Base-by-base conservation (phyloP, 2,888 invertebrate species). In the Hyposoter dolosus region DNA sequence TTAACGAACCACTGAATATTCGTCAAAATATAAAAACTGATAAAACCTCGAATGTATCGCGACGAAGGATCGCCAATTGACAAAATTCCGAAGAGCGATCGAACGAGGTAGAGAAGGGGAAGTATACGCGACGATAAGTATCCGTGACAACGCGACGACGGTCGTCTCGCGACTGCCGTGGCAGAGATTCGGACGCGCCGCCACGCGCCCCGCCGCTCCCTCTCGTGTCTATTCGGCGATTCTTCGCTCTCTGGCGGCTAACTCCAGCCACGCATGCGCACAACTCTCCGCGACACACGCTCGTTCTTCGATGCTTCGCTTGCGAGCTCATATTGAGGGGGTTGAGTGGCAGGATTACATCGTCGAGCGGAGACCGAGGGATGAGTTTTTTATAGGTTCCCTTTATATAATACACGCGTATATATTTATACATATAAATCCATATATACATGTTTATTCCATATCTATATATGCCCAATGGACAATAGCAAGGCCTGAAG, bases 111-210 rank as follows among this genome's bases (percentile, higher is more conserved):
- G 77, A 82, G n/a, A 72, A 28, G 45, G 66, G 6, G 10, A 45
- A 19, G 15, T 43, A 68, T 23, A 40, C 68, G 40, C 35, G 56
- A 56, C 45, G 63, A 78, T 69, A 74, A 76, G 19, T 85, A 84
- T 87, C 83, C 84, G 60, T 88, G 69, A 86, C 89, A 83, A 90
- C 92, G 91, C 93, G 93, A 91, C 91, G 92, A 90, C 91, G 92
- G 91, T 90, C 91, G 92, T 92, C 91, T 90, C 92, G 91, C 93
- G 92, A 93, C 93, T 94, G 93, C 89, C 89, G 92, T 88, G 88
- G 91, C 91, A 84, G 91, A 90, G 90, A 91, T 91, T 92, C 91
- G 88, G 89, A 86, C 86, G 82, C 89, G 89, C 90, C 91, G 92
- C 92, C 93, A 93, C 93, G 93, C 93, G 93, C 92, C 92, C 90